Conservation (phyloP, 2,113 vertebrate species). For the Anarhynchus alexandrinus region DNA sequence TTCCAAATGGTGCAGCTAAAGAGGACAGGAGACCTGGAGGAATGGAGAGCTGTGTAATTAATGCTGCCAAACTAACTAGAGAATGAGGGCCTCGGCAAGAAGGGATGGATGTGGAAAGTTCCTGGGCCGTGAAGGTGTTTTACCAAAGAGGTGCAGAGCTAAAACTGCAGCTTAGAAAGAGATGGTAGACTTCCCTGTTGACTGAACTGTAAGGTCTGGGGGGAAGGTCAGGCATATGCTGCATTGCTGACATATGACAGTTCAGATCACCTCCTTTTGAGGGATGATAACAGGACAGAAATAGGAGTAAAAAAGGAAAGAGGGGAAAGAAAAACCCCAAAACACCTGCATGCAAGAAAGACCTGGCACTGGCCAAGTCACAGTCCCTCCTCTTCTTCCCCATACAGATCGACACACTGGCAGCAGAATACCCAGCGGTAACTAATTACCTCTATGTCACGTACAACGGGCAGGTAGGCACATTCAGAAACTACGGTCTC, state of each 20-base stretch:
- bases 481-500: background rate
- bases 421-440: slow-evolving; percentile 91
- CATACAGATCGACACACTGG: slow-evolving; percentile 90
- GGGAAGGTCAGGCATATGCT: background rate
- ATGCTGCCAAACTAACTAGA: background rate
- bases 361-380: background rate
- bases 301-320: background rate
- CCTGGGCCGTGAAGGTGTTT: background rate
- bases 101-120: background rate
- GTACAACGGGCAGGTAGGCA: slow-evolving; percentile 89
- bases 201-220: background rate
- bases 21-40: background rate
- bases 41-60: background rate
- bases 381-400: background rate
- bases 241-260: fast-evolving
- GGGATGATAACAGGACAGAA: background rate
- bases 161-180: background rate
- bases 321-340: background rate
- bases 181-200: background rate
- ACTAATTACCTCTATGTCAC: slow-evolving; percentile 95
- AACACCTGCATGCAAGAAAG: background rate
- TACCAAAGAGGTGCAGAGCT: background rate
- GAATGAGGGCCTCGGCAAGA: background rate
- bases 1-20: background rate
- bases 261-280: background rate